phyloP scores from a whole-genome alignment of 2,113 vertebrate species.

The Cinclus cinclus region DNA sequence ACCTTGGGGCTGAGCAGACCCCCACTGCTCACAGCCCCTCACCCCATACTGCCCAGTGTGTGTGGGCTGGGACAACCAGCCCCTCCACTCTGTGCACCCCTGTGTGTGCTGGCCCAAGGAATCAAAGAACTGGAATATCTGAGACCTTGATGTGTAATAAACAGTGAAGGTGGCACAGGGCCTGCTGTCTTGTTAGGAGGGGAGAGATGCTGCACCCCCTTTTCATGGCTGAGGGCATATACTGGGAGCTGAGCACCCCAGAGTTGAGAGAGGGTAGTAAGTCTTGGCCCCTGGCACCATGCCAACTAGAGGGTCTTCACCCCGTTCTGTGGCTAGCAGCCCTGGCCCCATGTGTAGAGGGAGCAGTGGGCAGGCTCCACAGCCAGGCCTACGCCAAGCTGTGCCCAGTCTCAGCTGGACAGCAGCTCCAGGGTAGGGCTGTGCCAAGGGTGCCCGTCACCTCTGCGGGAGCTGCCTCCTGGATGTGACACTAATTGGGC shows the following conservation, averaged over 20 bases:
- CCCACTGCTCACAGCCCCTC: background rate
- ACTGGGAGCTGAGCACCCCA: background rate
- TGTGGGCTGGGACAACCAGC: background rate
- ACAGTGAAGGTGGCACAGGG: background rate
- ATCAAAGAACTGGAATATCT: slow-evolving; percentile 40
- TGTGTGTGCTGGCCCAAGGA: background rate
- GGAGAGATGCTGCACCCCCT: background rate
- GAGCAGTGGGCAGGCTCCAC: background rate
- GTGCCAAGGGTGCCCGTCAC: background rate
- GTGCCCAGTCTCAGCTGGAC: background rate
- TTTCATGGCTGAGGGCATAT: fast-evolving
- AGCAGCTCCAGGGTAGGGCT: background rate
- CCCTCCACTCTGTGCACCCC: background rate
- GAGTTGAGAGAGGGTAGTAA: background rate
- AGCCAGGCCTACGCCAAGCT: background rate
- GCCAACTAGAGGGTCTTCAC: fast-evolving
- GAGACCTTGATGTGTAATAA: slow-evolving; percentile 35
- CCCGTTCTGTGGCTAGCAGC: fast-evolving
- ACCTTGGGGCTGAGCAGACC: background rate
- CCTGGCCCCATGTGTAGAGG: fast-evolving
- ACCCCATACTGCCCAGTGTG: background rate
- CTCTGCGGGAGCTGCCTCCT: background rate
- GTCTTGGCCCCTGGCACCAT: fast-evolving
- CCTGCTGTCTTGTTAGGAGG: background rate
- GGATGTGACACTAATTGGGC: slow-evolving; percentile 44